Evolutionary conservation across 2,113 vertebrate genomes (phyloP).

Genomic region (Trinectes maculatus): DNA sequence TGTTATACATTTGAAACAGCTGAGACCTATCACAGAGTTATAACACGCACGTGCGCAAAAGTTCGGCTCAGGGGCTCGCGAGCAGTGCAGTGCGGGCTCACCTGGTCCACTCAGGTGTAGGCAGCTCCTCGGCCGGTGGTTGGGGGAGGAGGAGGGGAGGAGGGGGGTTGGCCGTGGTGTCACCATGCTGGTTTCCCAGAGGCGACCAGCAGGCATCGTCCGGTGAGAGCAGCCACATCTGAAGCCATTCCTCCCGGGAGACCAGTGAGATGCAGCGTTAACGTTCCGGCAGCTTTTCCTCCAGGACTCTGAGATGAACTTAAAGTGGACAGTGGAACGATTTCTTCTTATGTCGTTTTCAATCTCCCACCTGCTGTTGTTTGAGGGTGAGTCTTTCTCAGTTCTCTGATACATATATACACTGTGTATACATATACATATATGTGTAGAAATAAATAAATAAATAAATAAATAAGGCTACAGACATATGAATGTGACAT

Average conservation of each 20-base stretch:
- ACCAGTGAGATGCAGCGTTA: constrained; percentile 86
- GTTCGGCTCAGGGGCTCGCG: too few species aligned
- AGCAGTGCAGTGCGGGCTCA: too few species aligned
- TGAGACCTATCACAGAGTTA: too few species aligned
- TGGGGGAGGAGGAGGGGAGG: constrained; percentile 3
- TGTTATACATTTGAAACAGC: too few species aligned
- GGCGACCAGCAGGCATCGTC: constrained; percentile 32
- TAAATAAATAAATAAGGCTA: too few species aligned
- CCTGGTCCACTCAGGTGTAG: constrained; percentile 49
- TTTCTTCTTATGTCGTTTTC: constrained; percentile 90
- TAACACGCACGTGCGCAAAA: too few species aligned
- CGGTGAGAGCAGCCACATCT: constrained; percentile 19
- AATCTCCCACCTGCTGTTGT: constrained; percentile 85
- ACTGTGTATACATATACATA: too few species aligned
- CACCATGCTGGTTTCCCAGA: constrained; percentile 34
- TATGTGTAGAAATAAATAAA: too few species aligned
- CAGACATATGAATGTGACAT: background rate
- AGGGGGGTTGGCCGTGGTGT: constrained; percentile 27
- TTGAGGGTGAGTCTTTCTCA: constrained; percentile 93
- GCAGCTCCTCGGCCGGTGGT: constrained; percentile 38
- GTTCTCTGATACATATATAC: too few species aligned
- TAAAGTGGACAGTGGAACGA: constrained; percentile 89
- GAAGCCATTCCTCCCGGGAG: constrained; percentile 52
- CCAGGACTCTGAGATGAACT: constrained; percentile 93
- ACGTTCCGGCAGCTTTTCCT: constrained; percentile 75